Base-by-base conservation (phyloP, 2,797 vertebrate genomes). In the Oceanodroma leucorhoa region DNA sequence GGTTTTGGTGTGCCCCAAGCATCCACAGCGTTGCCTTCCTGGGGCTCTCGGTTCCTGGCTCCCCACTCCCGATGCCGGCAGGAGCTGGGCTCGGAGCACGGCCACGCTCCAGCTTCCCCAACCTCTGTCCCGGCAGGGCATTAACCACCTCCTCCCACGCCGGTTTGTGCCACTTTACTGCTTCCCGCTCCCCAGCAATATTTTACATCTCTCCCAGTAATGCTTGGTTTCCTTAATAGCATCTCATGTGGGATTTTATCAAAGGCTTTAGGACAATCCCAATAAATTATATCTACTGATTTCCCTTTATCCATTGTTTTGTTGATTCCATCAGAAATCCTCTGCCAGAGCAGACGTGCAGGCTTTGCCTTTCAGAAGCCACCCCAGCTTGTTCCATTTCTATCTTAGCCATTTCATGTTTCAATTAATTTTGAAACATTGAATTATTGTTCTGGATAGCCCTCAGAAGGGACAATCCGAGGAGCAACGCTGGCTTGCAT, bases 231-330 rank as follows among this genome's bases (percentile, higher is more conserved):
- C 88, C 88, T 84, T 87, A 91, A 90, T 62, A 89, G 66, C 0
- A 0, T 91, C 90, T 96, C 84, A 55, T 85, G 86, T 77, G 90
- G 86, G 88, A 65, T 94, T 96, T 95, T 82, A 83, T 92, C 66
- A 89, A 85, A 96, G 81, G 70, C 90, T 94, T 92, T 95, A 83
- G 88, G 91, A 89, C 90, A 95, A 94, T 92, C 93, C 71, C 11
- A 83, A 58, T 70, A 83, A 90, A 93, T 94, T 94, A 58, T 58
- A 87, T 67, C 81, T 84, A n/a, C 88, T 92, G 91, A 87, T 89
- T 95, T 91, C 81, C 78, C 91, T 95, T 93, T 92, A 92, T 89
- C 91, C 75, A 51, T 90, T 92, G 83, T 87, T 95, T 79, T 79
- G 85, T 72, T 96, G 90, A 71, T 93, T 92, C 81, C 57, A 77